Base-by-base conservation (phyloP, 2,888 invertebrate genomes). In the Augochlorella aurata region DNA sequence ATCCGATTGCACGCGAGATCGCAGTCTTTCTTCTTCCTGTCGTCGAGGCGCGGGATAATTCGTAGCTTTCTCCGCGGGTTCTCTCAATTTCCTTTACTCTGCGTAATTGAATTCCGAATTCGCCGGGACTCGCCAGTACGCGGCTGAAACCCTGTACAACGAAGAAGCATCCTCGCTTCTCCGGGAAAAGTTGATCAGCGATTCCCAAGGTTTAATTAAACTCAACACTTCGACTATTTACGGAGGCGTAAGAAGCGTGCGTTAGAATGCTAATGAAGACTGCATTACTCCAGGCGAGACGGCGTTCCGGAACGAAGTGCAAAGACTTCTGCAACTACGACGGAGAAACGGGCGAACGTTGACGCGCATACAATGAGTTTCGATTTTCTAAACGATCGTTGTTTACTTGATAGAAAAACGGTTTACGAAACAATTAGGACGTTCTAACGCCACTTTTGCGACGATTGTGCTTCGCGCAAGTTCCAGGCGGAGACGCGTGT, bases 191-290 rank as follows among this genome's bases (percentile, higher is more conserved):
- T 68, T 68, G 49, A 49, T 68, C 68, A 29, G 50, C 49, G 68
- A 68, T 68, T 68, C 24, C 68, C 29, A 50, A 29, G 68, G n/a
- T 68, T 68, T 68, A 68, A 68, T 68, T 68, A 68, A 68, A 68
- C 68, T 68, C 29, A 50, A 45, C 50, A 29, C 50, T 68, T 50
- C 2, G 49, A n/a, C 68, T 50, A 29, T 71, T 65, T 52, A 66
- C 58, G 21, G 47, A 38, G 58, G 38, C 47, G 21, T 72, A 71
- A 71, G 65, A 47, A 21, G 66, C 71, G 45, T 21, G 49, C 45
- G 47, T 52, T 29, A 65, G 21, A 38, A 45, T 50, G 49, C 65
- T 77, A 69, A 45, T 44, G 38, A 14, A 24, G 10, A 44, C 58
- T 49, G 24, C 12, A 68, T 49, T 29, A 29, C 49, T 21, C 16